Percentiles rank a stretch among this genome's conserved stretches.
Conservation (phyloP, 2,797 vertebrate genomes). For the Enteromius paludinosus region DNA sequence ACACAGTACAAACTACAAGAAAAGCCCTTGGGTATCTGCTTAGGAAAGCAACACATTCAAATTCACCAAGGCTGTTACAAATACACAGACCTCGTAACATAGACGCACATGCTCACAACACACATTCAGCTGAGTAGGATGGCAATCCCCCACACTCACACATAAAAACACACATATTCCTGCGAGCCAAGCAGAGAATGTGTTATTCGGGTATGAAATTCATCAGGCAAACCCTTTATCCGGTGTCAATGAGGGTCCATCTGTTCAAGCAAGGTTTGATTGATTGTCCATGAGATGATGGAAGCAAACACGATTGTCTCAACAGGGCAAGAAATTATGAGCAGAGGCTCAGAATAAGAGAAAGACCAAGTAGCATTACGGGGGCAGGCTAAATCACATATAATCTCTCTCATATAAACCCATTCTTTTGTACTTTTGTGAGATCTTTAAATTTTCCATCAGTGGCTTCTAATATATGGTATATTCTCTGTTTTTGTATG, state of each 20-base stretch:
- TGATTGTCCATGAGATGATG: constrained; percentile 42
- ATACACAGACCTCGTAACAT: not conserved
- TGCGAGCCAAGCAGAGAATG: constrained; percentile 6
- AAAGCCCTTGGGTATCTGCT: not conserved
- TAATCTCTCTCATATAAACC: not conserved
- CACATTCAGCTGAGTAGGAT: constrained; percentile 9
- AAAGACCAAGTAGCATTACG: not conserved
- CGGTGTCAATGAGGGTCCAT: constrained; percentile 35
- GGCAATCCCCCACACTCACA: constrained; percentile 13
- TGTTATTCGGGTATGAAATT: constrained; percentile 24
- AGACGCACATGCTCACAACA: not conserved
- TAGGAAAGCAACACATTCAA: not conserved
- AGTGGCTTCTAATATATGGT: not conserved
- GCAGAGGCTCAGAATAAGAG: constrained; percentile 14
- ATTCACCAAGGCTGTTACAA: not conserved
- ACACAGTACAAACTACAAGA: constrained; percentile 6
- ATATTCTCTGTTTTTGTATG: not conserved
- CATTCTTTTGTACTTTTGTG: not conserved
- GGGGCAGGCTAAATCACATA: constrained; percentile 23
- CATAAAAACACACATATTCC: not conserved
- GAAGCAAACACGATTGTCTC: constrained; percentile 26
- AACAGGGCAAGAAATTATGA: constrained; percentile 32
- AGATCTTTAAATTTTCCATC: not conserved
- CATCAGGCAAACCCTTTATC: constrained; percentile 26
- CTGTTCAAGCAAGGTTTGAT: constrained; percentile 41